These are phyloP conservation scores for Notechis scutatus DNA, from an alignment of 2,113 vertebrate species.

Conservation along the genomic window DNA sequence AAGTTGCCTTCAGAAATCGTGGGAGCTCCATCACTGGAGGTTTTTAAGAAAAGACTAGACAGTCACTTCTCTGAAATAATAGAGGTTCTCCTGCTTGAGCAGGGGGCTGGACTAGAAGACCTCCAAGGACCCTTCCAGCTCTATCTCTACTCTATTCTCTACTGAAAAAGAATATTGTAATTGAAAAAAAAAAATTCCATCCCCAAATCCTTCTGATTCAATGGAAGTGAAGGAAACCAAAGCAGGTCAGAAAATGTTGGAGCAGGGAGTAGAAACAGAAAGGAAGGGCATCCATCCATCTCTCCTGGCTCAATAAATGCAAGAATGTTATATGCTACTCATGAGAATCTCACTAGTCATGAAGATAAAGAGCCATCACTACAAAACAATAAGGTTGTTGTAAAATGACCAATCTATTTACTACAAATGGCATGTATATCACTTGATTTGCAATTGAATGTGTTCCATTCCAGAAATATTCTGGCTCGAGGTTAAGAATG, in stretches of 20 bases:
- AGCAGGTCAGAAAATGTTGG: background rate
- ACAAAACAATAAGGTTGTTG: background rate
- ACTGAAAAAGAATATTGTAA: background rate
- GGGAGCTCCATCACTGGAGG: no score
- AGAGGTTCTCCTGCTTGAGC: no score
- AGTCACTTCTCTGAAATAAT: no score
- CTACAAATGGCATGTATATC: background rate
- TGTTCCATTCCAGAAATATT: background rate
- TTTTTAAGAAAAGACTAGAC: no score
- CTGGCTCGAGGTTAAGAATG: no score
- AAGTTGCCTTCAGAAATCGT: no score
- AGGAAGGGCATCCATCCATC: background rate
- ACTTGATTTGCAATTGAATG: background rate
- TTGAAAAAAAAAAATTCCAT: background rate
- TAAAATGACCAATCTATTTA: background rate
- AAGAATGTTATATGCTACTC: background rate
- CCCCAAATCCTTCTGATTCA: background rate
- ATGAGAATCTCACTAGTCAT: background rate
- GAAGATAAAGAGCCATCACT: background rate
- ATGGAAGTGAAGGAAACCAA: background rate
- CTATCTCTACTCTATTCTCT: no score
- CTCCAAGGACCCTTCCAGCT: no score
- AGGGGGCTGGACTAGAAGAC: no score
- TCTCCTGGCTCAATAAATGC: background rate
- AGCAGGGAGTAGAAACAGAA: background rate